Evolutionary conservation across 2,797 vertebrate species (phyloP), one percentile per base, ranked within the genome.

Genomic region (Notamacropus eugenii): DNA sequence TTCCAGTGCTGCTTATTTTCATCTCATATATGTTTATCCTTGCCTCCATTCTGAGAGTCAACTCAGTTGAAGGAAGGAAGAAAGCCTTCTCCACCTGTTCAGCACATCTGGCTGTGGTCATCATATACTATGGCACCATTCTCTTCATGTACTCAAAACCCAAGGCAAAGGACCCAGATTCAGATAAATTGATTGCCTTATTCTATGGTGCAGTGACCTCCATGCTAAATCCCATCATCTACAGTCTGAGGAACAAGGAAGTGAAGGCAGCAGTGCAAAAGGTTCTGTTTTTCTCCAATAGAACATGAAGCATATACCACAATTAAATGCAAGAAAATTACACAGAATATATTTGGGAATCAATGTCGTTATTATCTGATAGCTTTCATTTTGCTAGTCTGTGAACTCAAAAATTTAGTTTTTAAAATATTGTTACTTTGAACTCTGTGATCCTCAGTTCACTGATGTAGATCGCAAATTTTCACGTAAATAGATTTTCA

Each of bases 31-130:
- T 95, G 34, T 96, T 97, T 91, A 98, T 98, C 91, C 93, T 97
- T 29, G 82, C 4, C 1, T 31, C 97, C 94, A 96, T 97, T 55
- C 40, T 98, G 16, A 94, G 94, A 55, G 59, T 97, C 1, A 95
- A 96, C 56, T 97, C 97, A n/a, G 93, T 95, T 34, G 93, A 95
- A 55, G 90, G 97, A 59, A 10, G 6, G 55, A 1, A 0, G 54
- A 98, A 97, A 96, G 97, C 97, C 57, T 98, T 98, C 95, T 97
- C 97, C 8, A 97, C 97, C 92, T 98, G 97, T 93, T 97, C 96
- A 52, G 97, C 98, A 50, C 97, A 97, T 93, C 95, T 98, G 24
- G 95, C 92, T 13, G 97, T 97, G 58, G 98, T 98, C 58, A 93
- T 97, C 34, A 50, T 98, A 91, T 98, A 97, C 92, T 97, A 96